Percentiles rank a stretch among this genome's conserved stretches.
Evolutionary conservation across 2,113 vertebrate genomes (phyloP).

Genomic region (Danionella cerebrum): DNA sequence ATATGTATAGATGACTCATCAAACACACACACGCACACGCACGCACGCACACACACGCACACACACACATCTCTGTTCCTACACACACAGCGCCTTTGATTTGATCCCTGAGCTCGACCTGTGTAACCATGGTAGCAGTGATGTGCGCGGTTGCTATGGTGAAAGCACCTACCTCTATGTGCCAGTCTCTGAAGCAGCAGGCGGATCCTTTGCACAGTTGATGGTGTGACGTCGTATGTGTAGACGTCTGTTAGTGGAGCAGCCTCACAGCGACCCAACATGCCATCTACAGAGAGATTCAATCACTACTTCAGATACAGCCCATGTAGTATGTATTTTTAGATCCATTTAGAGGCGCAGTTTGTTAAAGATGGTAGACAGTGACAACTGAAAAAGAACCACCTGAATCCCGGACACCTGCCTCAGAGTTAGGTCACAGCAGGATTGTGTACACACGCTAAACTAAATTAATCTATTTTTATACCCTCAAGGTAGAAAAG

Average conservation of each 20-base stretch:
- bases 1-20: background rate
- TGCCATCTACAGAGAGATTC: conserved; percentile 68
- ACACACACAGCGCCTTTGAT: background rate
- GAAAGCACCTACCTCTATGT: conserved; percentile 64
- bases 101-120: background rate
- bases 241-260: conserved; percentile 64
- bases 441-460: background rate
- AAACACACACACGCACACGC: background rate
- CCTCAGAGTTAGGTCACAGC: background rate
- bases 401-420: background rate
- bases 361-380: background rate
- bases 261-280: conserved; percentile 85
- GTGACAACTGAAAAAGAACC: background rate
- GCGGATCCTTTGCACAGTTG: conserved; percentile 71
- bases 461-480: background rate
- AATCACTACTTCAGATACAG: background rate
- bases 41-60: background rate
- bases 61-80: background rate
- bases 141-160: conserved; percentile 13
- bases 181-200: conserved; percentile 77
- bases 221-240: conserved; percentile 76
- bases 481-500: background rate
- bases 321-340: conserved; percentile 2
- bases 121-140: background rate
- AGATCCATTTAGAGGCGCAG: background rate